Evolutionary conservation across 2,888 invertebrate genomes (phyloP).

Genomic region (Coremacera marginata): DNA sequence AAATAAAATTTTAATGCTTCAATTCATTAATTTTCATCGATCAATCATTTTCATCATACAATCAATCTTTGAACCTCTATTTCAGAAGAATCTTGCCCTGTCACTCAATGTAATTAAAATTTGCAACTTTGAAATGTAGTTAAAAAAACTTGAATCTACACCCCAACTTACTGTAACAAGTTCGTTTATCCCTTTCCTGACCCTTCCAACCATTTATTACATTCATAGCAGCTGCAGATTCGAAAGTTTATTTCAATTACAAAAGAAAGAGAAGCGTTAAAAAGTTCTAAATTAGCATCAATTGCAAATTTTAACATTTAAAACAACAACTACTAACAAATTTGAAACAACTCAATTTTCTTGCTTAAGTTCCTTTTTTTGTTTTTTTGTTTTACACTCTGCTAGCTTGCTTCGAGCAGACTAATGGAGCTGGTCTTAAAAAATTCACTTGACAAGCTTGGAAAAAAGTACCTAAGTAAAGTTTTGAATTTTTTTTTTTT

Average conservation of each 20-base stretch:
- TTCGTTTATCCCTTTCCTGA: too few species aligned
- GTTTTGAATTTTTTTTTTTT: constrained; percentile 17
- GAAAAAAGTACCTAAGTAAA: constrained; percentile 2
- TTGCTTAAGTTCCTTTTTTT: not conserved
- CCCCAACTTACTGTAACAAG: not conserved
- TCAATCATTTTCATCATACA: too few species aligned
- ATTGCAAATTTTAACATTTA: constrained; percentile 22
- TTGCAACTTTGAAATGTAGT: not conserved
- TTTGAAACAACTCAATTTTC: constrained; percentile 27
- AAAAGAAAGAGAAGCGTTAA: constrained; percentile 3
- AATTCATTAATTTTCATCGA: too few species aligned
- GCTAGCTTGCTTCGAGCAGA: not conserved
- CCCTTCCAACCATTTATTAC: not conserved
- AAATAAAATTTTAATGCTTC: too few species aligned
- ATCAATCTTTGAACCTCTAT: too few species aligned
- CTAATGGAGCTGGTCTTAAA: not conserved
- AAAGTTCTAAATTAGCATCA: constrained; percentile 35
- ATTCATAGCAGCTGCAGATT: not conserved
- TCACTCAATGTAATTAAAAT: not conserved
- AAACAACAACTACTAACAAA: constrained; percentile 7
- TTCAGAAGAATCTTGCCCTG: too few species aligned
- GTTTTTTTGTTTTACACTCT: not conserved
- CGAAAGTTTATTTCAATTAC: constrained; percentile 4
- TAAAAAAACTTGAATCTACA: not conserved
- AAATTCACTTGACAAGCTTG: not conserved